Evolutionary conservation across 2,113 vertebrate genomes (phyloP).

Genomic region (Delphinapterus leucas): DNA sequence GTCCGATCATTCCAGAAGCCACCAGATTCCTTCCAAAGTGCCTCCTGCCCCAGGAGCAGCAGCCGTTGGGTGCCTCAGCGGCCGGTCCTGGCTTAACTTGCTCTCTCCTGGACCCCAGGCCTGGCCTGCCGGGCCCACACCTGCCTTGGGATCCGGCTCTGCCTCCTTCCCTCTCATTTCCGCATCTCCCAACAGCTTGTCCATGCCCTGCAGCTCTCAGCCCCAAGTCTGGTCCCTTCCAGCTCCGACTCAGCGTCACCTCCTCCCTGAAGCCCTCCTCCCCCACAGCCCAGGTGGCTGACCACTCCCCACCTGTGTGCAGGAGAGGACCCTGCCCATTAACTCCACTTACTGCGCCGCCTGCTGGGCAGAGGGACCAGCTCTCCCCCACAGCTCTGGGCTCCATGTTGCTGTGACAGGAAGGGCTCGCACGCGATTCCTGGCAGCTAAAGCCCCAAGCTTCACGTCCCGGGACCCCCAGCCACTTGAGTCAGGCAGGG

Average conservation of each 20-base stretch:
- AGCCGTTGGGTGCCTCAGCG: neutral
- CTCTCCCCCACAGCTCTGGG: neutral
- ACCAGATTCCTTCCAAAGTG: neutral
- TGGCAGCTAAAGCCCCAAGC: neutral
- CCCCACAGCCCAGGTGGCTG: neutral
- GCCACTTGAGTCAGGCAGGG: neutral
- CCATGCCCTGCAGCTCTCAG: neutral
- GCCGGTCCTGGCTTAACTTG: neutral
- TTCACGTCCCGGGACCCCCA: neutral
- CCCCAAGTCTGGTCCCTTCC: neutral
- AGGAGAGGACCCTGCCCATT: neutral
- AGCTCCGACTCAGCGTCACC: fast-evolving
- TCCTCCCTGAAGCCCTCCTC: neutral
- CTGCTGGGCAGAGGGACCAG: neutral
- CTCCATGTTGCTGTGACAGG: neutral
- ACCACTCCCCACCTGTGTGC: fast-evolving
- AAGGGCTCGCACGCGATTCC: neutral
- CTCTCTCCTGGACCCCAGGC: neutral
- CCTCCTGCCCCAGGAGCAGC: neutral
- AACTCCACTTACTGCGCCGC: neutral
- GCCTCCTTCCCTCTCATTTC: neutral
- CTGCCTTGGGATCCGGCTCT: neutral
- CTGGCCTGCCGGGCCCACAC: neutral
- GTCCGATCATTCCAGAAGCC: neutral
- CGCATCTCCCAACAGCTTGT: neutral